Evolutionary conservation across 64 coral and sea anemone species (phyloP), one percentile per base, ranked within the genome.

Genomic region (Cladopsammia gracilis): DNA sequence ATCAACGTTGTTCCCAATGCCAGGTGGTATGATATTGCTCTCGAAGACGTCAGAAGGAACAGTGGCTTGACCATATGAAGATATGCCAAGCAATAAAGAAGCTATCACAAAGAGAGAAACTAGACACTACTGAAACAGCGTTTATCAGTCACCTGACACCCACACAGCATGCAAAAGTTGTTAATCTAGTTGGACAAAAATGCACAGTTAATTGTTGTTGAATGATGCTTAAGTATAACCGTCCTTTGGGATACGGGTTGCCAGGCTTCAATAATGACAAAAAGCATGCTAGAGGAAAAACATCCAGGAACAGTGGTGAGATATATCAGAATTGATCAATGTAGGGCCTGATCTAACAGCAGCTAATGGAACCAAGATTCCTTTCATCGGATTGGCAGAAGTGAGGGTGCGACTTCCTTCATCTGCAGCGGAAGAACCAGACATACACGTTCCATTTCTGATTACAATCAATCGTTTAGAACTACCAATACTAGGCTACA

Each of bases 231-330:
- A 47, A 44, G 42, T 56, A 1, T n/a, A n/a, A 74, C 25, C 23
- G 86, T 70, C 20, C 64, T 90, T 4, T 78, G 75, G 88, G 88
- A 90, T 76, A 78, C 88, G 51, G 88, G 88, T 42, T 60, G 62
- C 20, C 75, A 80, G 64, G 88, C 80, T 25, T 90, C 76, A 25
- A 80, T 90, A 65, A 64, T 90, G 3, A 79, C 75, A 20, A 14
- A 90, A 8, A 26, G 16, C 10, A 67, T 64, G 24, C 71, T 90
- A 76, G 66, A 80, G 43, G 61, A 79, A 70, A 76, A 80, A 8
- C 58, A 68, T 34, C 76, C 89, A 80, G 19, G 50, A 22, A 47
- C 24, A 15, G 20, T 22, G 43, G 76, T 90, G 23, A 90, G 59
- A 90, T 20, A 53, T n/a, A n/a, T n/a, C n/a, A n/a, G n/a, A n/a